Evolutionary conservation across 2,113 vertebrate species (phyloP), one percentile per base, ranked within the genome.

Genomic region (Rhadina sibilatrix): DNA sequence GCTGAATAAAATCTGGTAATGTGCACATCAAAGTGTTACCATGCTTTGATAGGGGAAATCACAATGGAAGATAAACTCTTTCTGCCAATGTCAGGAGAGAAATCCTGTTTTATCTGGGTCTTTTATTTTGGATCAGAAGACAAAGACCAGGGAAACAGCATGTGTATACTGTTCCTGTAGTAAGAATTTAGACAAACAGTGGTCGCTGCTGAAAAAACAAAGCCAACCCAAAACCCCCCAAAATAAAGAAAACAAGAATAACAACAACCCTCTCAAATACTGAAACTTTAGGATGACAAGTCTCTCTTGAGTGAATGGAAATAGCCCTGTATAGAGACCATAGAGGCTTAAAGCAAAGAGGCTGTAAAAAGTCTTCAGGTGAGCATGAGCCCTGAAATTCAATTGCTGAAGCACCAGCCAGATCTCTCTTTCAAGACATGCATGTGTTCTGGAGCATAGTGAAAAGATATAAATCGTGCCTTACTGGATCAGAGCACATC

Each of bases 191-290:
- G 40, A 38, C 20, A 59, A 42, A 40, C 49, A 68, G 4, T 69
- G 35, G 13, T 70, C 19, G 31, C 42, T 59, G 40, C 27, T 18
- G 15, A 47, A 27, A 19, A 10, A 19, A 4, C 2, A 38, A 33
- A 9, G 4, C 12, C 16, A 54, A 57, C 4, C 22, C 8, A 16
- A 54, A 60, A 33, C 9, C 5, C 1, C 7, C 15, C 4, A 3
- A 42, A 59, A 33, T 63, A 33, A 54, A 11, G 10, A 21, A 53
- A 63, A 72, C 18, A 22, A 33, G 12, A 37, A n/a, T 9, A 44
- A 17, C 14, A 57, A 35, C 19, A 23, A 19, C 18, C 2, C 2
- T 10, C 30, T 10, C 3, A 27, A 75, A 57, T 33, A 5, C 18
- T 30, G 27, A 31, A 37, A 50, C 7, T 52, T 81, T 2, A n/a